A percentile compares a stretch with the other conserved stretches of the same genome.
phyloP scores from a whole-genome alignment of 2,797 vertebrate species.

The Sarcophilus harrisii region DNA sequence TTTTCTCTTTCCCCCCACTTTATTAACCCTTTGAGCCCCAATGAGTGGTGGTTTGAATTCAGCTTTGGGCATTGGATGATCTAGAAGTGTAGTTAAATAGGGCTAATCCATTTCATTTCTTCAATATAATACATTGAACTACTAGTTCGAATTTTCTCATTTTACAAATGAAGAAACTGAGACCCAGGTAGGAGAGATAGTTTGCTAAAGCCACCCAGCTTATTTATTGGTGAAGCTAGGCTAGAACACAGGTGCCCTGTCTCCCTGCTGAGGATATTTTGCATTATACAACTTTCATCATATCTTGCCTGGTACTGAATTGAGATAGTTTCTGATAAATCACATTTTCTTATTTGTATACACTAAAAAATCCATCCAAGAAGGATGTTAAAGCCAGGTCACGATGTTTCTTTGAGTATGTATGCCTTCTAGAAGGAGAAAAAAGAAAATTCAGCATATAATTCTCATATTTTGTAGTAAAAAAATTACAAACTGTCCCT shows the following conservation, averaged over 20 bases:
- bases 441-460: slow-evolving; percentile 68
- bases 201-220: no score
- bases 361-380: slow-evolving; percentile 52
- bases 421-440: background rate
- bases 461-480: slow-evolving; percentile 64
- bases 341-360: slow-evolving; percentile 58
- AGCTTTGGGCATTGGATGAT: background rate
- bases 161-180: background rate
- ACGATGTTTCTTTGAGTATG: slow-evolving; percentile 58
- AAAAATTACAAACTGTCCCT: slow-evolving; percentile 54
- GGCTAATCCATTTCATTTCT: background rate
- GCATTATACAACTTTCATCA: background rate
- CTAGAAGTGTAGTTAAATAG: background rate
- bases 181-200: background rate
- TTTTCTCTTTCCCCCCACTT: background rate
- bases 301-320: slow-evolving; percentile 1
- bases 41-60: background rate
- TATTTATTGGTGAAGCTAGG: background rate
- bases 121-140: background rate
- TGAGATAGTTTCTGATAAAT: slow-evolving; percentile 47
- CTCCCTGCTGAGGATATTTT: background rate
- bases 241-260: background rate
- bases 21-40: background rate
- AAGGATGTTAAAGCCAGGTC: slow-evolving; percentile 36
- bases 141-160: background rate